phyloP scores from a whole-genome alignment of 2,888 invertebrate genomes.

The Andrena praecox region DNA sequence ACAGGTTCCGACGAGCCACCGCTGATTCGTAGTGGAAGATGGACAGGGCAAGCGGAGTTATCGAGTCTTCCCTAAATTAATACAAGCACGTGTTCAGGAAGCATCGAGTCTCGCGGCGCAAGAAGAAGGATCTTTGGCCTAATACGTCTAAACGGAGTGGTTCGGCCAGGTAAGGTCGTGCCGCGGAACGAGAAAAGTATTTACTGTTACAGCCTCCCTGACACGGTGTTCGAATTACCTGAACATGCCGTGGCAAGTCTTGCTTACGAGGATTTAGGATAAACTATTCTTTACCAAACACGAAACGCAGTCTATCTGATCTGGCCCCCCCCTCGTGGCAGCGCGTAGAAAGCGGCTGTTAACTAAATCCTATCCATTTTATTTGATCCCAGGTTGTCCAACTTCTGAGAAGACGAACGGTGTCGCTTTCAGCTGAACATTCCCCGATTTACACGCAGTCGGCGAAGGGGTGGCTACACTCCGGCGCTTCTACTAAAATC shows the following conservation, averaged over 20 bases:
- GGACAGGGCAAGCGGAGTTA: neutral
- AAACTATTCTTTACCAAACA: conserved; percentile 22
- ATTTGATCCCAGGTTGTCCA: neutral
- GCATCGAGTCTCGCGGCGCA: neutral
- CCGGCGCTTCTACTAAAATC: neutral
- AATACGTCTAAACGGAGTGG: conserved; percentile 28
- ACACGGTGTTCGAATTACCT: conserved; percentile 10
- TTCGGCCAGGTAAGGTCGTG: neutral
- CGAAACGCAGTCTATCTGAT: conserved; percentile 25
- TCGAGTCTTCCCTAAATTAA: conserved; percentile 15
- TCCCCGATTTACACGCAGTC: neutral
- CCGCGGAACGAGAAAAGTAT: conserved; percentile 39
- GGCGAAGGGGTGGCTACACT: neutral
- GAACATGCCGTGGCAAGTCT: conserved; percentile 15
- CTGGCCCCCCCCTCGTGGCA: neutral
- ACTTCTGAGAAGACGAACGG: neutral
- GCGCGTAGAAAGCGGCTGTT: conserved; percentile 17
- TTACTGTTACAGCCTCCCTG: conserved; percentile 38
- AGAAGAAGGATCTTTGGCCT: conserved; percentile 7
- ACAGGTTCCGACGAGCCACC: too few relatives aligned
- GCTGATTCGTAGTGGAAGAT: neutral
- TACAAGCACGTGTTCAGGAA: conserved; percentile 27
- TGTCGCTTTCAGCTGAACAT: neutral
- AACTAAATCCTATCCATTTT: conserved; percentile 1
- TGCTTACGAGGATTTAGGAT: neutral